Base-by-base conservation (phyloP, 2,113 vertebrate genomes). In the Anarhynchus alexandrinus region DNA sequence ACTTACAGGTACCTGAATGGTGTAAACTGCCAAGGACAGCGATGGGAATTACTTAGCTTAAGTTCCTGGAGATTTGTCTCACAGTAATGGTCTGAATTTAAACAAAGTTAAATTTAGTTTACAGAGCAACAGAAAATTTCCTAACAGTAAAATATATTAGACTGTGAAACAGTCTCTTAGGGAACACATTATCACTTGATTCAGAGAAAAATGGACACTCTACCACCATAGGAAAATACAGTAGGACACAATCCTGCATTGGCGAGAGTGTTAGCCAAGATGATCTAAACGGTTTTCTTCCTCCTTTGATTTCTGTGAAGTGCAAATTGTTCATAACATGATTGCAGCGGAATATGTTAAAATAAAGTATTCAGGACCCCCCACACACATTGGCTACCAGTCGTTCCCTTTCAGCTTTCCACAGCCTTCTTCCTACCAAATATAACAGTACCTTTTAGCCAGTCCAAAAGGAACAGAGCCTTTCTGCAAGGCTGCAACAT, bases 361-460 rank as follows among this genome's bases (percentile, higher is more conserved):
- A 97, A 84, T 86, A 69, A 94, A 95, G n/a, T 52, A 93, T 47
- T 82, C 58, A 22, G n/a, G 66, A 89, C n/a, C 32, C 8, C 58
- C 0, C 82, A 13, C 40, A 19, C 34, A 29, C 51, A 64, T 1
- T 5, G 40, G 57, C 72, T 51, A 59, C 47, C 34, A 93, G 40
- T 52, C 0, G 0, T n/a, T 86, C 49, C 36, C 47, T 90, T 79
- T 52, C 30, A 88, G 76, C 52, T 82, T 85, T 65, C 61, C 70
- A 38, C 64, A 84, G 61, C 36, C 34, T 45, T 51, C 34, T 61
- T 78, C 95, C 40, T 81, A 54, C 74, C 78, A 81, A 80, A 74
- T 3, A 1, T 3, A 58, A 42, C 38, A 70, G 58, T 8, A 85
- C 42, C 29, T 82, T 70, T 82, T 36, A 74, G 25, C 40, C 42